These are phyloP conservation scores for Pseudanteris insignis DNA, from an alignment of 2,888 invertebrate species.

Conservation along the genomic window DNA sequence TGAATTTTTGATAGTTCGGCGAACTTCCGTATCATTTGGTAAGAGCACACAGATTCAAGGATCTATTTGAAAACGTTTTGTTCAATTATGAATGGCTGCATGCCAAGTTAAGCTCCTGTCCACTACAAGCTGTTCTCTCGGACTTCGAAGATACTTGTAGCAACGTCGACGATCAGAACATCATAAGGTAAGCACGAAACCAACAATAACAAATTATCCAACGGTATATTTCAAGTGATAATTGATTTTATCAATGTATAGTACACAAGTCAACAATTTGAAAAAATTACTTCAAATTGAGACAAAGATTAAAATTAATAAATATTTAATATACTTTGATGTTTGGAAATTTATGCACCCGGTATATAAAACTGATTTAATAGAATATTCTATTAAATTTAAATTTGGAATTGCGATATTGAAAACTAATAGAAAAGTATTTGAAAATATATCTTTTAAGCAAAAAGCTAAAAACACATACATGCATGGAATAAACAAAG, in stretches of 20 bases:
- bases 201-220: slow-evolving; percentile 16
- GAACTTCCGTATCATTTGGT: slow-evolving; percentile 96
- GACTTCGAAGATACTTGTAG: slow-evolving; percentile 94
- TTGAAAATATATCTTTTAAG: too few species aligned
- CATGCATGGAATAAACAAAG: too few species aligned
- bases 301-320: too few species aligned
- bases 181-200: slow-evolving; percentile 71
- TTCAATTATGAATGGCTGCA: slow-evolving; percentile 99
- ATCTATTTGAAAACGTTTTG: slow-evolving; percentile 89
- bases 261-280: background rate
- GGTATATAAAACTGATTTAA: too few species aligned
- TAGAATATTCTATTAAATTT: too few species aligned
- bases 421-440: too few species aligned
- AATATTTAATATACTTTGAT: too few species aligned
- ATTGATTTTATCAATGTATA: background rate
- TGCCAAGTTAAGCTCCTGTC: slow-evolving; percentile 94
- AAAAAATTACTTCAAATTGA: background rate
- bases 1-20: slow-evolving; percentile 75
- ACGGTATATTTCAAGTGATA: background rate
- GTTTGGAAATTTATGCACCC: too few species aligned
- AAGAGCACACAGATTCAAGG: slow-evolving; percentile 87
- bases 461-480: too few species aligned
- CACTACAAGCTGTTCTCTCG: slow-evolving; percentile 90
- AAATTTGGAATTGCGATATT: too few species aligned
- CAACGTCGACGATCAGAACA: slow-evolving; percentile 84